Evolutionary conservation across 1,140 invertebrate species (phyloP), one percentile per base, ranked within the genome.

Genomic region (Maconellicoccus hirsutus): DNA sequence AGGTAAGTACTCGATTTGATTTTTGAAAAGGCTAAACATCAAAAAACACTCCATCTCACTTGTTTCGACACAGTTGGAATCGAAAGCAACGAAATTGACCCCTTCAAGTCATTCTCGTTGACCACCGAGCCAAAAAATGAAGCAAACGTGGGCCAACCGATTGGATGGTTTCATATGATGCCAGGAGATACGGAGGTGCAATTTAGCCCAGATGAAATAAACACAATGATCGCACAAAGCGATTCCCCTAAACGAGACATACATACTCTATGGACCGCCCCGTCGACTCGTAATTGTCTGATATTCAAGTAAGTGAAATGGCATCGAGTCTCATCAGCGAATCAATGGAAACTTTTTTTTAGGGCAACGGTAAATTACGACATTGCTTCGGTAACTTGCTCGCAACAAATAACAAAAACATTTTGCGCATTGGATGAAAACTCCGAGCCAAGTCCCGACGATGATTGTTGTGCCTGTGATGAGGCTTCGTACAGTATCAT

Each of bases 401-500:
- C 61, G 8, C 61, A 66, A 4, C 3, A 66, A 14, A 4, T 66
- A 66, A 26, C 2, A 6, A 22, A 16, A 6, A 10, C 8, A 25
- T 66, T 66, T 66, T 66, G 61, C 25, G 10, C 25, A 23, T 19
- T 66, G 10, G 25, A 66, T 23, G 61, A 66, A 66, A 1, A 10
- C 2, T 25, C 21, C 8, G 21, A 4, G 3, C 14, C 19, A 23
- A 66, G 10, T 66, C 16, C 61, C 10, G 23, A 52, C 4, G 81
- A 85, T 33, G 84, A 86, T 1, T 97, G 94, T 77, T 95, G 93
- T 78, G 92, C 94, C 33, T 96, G 94, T 76, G 91, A 95, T 74
- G 93, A 96, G 77, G 93, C 93, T 6, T 95, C 94, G 81, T 96
- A 95, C 79, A 92, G 94, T 81, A 87, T 91, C 75, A 87, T 89